Evolutionary conservation across 2,797 vertebrate genomes (phyloP).

Genomic region (Diglossa cyanea): DNA sequence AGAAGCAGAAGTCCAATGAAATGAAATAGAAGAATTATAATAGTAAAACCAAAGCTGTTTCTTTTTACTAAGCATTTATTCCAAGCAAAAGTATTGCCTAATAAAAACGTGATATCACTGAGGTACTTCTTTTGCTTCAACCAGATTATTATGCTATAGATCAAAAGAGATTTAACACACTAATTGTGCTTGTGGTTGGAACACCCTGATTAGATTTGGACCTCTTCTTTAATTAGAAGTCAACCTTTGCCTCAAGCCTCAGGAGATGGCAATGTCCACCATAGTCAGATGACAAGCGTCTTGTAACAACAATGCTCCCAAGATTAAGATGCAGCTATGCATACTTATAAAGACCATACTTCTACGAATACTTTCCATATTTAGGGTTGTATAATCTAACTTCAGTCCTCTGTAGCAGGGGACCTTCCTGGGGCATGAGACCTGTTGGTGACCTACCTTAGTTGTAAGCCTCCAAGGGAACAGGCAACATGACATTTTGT

Average conservation of each 20-base stretch:
- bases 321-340: background rate
- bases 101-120: background rate
- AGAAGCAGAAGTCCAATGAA: background rate
- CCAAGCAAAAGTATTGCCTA: background rate
- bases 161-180: conserved; percentile 3
- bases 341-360: background rate
- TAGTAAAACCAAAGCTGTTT: background rate
- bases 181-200: background rate
- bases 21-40: background rate
- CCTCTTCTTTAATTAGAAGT: conserved; percentile 8
- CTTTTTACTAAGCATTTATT: background rate
- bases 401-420: background rate
- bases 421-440: background rate
- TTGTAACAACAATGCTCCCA: background rate
- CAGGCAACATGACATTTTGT: background rate
- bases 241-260: background rate
- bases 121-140: background rate
- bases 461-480: background rate
- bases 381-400: background rate
- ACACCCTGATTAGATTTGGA: background rate
- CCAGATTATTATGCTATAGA: background rate
- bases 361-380: background rate
- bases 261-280: background rate
- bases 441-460: background rate
- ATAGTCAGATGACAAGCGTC: background rate